A percentile compares a stretch with the other conserved stretches of the same genome.
Conservation (phyloP, 1,140 invertebrate species). For the Cheumatopsyche charites region DNA sequence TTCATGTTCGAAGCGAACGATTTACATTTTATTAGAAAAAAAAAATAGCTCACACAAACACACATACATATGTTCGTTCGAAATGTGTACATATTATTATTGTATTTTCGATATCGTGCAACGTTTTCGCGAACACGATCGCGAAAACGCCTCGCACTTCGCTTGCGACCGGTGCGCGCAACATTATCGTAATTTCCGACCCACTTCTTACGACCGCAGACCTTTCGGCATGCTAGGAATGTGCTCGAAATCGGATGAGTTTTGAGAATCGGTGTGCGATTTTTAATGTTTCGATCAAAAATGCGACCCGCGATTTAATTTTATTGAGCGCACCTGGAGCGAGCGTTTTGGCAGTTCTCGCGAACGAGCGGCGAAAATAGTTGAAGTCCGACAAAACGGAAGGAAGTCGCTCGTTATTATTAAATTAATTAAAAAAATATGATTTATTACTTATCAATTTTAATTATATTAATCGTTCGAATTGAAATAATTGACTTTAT, state of each 20-base stretch:
- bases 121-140: neutral
- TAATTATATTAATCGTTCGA: too few species aligned
- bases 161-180: neutral
- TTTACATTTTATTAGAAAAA: slow-evolving; percentile 10
- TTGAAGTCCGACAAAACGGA: slow-evolving; percentile 9
- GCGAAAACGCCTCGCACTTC: neutral
- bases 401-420: neutral
- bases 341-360: neutral
- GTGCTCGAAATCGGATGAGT: neutral
- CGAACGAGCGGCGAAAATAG: neutral
- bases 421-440: too few species aligned
- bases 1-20: neutral
- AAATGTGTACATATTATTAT: too few species aligned
- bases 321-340: neutral
- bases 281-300: too few species aligned
- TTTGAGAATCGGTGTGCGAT: too few species aligned
- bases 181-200: slow-evolving; percentile 21
- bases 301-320: too few species aligned
- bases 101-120: slow-evolving; percentile 3
- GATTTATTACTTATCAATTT: too few species aligned
- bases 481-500: too few species aligned
- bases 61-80: too few species aligned
- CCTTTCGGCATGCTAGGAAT: slow-evolving; percentile 6
- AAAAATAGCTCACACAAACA: too few species aligned
- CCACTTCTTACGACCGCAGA: neutral